phyloP scores from a whole-genome alignment of 1,140 invertebrate species.

The Caenorhabditis inopinata region DNA sequence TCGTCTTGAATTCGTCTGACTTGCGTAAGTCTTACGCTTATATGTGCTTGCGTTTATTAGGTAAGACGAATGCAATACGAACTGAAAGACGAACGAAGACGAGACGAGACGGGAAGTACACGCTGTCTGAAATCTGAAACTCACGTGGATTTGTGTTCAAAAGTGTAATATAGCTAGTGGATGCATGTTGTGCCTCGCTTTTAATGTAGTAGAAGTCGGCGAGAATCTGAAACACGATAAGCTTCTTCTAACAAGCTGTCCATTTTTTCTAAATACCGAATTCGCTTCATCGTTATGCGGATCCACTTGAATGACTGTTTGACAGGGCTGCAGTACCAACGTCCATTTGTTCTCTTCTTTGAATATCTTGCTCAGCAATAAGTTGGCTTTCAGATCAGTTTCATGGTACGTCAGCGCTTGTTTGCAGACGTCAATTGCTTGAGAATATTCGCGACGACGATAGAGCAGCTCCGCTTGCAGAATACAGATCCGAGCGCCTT shows the following conservation, averaged over 20 bases:
- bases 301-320: slow-evolving; percentile 79
- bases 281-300: slow-evolving; percentile 85
- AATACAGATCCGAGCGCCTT: background rate
- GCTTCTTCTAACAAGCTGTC: background rate
- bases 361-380: background rate
- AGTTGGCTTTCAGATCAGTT: slow-evolving; percentile 74
- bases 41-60: too few species aligned
- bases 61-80: too few species aligned
- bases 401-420: slow-evolving; percentile 81
- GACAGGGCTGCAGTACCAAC: slow-evolving; percentile 82
- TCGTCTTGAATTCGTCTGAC: too few species aligned
- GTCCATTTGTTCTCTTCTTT: slow-evolving; percentile 71
- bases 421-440: slow-evolving; percentile 78
- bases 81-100: too few species aligned
- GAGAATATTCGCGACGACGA: slow-evolving; percentile 68
- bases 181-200: background rate
- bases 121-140: too few species aligned
- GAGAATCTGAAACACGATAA: background rate
- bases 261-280: slow-evolving; percentile 69
- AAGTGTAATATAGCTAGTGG: background rate
- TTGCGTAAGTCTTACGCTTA: too few species aligned
- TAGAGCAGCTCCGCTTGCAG: background rate
- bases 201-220: background rate
- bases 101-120: too few species aligned
- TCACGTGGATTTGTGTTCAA: background rate